Evolutionary conservation across 92 coral and sea anemone species (phyloP), one percentile per base, ranked within the genome.

Genomic region (Ricordea florida): DNA sequence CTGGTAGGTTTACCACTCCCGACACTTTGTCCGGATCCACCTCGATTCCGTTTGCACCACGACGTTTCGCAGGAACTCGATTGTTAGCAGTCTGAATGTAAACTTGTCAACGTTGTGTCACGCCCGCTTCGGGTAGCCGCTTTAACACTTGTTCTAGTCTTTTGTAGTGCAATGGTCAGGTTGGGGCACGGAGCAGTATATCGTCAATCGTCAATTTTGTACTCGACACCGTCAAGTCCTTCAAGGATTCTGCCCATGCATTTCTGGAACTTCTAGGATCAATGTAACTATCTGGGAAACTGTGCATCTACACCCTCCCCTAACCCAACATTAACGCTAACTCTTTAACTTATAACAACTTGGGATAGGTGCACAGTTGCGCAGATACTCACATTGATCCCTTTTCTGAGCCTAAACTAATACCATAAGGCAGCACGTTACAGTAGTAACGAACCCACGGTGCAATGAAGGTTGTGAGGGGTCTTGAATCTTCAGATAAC

Each of bases 141-240:
- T 61, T 57, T 9, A 84, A 77, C 25, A 84, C 85, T 69, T 67
- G 29, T 23, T 68, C 69, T 31, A 77, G 58, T 43, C 85, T 76
- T 30, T 41, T 23, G 80, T 84, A 60, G 13, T 84, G 89, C 41
- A 77, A 63, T 31, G 59, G 67, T 47, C 42, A 73, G 62, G 85
- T 76, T 24, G 48, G 20, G 24, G 76, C 84, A 51, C 63, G 66
- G 11, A 87, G 69, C 14, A 75, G 71, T 24, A 74, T 65, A 29
- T 87, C 53, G 26, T 85, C n/a, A n/a, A n/a, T n/a, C n/a, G n/a
- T n/a, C 87, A 52, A 80, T 86, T 57, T 73, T 80, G 41, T 80
- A 80, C 43, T 70, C 83, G 33, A 79, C 76, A 13, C 87, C 81
- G 13, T 81, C 67, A 3, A 52, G 62, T 13, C 79, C 76, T 53